phyloP scores from a whole-genome alignment of 1,140 invertebrate genomes.

The Zaprionus ghesquierei region DNA sequence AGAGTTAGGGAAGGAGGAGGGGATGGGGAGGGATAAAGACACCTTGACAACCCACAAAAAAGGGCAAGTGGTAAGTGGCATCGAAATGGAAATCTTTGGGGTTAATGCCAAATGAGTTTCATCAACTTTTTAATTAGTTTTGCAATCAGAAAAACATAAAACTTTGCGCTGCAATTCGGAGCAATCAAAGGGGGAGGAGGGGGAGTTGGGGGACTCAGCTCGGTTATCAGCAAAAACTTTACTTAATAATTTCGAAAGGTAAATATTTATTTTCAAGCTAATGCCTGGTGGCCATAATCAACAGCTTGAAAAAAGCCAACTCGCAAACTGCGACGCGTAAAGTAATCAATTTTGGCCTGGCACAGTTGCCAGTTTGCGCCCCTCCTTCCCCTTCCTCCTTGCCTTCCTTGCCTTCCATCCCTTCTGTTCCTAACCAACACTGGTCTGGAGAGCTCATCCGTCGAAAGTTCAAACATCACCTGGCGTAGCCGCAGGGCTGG shows the following conservation, averaged over 20 bases:
- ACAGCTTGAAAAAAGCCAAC: conserved; percentile 61
- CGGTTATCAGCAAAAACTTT: conserved; percentile 51
- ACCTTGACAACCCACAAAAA: conserved; percentile 34
- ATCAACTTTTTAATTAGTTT: conserved; percentile 81
- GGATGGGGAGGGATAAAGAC: background rate
- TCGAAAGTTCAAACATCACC: conserved; percentile 75
- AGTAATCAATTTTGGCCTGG: conserved; percentile 70
- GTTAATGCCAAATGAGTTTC: conserved; percentile 65
- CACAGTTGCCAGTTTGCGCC: background rate
- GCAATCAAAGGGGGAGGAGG: conserved; percentile 34
- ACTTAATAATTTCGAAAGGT: conserved; percentile 77
- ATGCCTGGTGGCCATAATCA: conserved; percentile 76
- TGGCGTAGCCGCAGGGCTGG: conserved; percentile 48
- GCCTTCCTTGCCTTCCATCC: conserved; percentile 8
- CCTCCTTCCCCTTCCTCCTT: background rate
- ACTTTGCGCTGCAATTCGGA: conserved; percentile 49
- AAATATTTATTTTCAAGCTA: conserved; percentile 78
- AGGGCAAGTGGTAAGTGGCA: conserved; percentile 7
- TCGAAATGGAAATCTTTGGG: conserved; percentile 66
- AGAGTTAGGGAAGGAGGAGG: background rate
- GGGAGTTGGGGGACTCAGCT: background rate
- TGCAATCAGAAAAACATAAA: conserved; percentile 67
- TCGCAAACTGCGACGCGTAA: conserved; percentile 50
- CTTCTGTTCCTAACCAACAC: background rate
- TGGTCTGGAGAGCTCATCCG: conserved; percentile 32